Conservation (phyloP, 1,140 invertebrate species). For the Apolygus lucorum region DNA sequence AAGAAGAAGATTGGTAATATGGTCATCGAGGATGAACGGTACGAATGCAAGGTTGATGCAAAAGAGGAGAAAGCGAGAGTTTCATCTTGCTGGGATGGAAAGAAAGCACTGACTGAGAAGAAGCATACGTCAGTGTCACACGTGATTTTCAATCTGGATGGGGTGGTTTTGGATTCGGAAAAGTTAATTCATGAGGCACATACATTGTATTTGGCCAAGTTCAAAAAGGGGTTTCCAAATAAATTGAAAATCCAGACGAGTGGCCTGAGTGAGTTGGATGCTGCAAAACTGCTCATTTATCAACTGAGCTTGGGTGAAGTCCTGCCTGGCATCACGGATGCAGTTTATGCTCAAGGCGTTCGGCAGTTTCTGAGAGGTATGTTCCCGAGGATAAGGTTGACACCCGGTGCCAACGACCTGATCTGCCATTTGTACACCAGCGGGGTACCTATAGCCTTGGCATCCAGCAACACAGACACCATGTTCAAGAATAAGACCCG, state of each 20-base stretch:
- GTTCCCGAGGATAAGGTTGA: background rate
- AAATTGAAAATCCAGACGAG: background rate
- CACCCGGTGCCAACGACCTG: background rate
- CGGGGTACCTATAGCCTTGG: background rate
- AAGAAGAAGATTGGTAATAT: background rate
- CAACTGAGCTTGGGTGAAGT: background rate
- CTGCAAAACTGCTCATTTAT: background rate
- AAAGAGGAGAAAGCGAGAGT: background rate
- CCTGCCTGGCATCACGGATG: background rate
- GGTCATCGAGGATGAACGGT: background rate
- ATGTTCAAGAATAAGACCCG: slow-evolving; percentile 1
- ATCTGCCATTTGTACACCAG: slow-evolving; percentile 4
- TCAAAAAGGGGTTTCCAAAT: background rate
- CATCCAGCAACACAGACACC: background rate
- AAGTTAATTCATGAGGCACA: background rate
- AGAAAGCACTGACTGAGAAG: background rate
- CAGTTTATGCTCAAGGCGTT: slow-evolving; percentile 5
- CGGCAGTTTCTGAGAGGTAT: background rate
- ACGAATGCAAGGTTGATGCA: background rate
- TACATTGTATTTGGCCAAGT: slow-evolving; percentile 6
- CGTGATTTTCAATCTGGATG: slow-evolving; percentile 9
- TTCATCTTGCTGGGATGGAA: background rate
- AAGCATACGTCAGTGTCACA: background rate
- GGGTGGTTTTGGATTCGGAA: background rate
- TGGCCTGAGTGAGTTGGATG: background rate